Evolutionary conservation across 64 coral and sea anemone species (phyloP).

Genomic region (Actinia equina): DNA sequence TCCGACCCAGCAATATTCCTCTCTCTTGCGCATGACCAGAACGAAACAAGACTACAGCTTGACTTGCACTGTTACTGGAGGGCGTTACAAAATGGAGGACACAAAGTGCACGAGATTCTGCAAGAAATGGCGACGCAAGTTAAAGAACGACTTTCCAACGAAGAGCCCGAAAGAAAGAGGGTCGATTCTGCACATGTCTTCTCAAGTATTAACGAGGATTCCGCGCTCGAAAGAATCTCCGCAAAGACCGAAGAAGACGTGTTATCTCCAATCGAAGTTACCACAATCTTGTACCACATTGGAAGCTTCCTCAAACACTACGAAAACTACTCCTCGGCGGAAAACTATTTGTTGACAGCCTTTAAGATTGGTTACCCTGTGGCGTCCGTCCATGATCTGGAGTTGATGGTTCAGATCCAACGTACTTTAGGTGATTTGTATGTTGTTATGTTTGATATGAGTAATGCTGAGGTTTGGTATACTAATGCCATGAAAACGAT

Average conservation of each 20-base stretch:
- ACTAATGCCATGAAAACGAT: slow-evolving; percentile 63
- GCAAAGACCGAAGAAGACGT: slow-evolving; percentile 33
- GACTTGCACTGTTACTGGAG: slow-evolving; percentile 74
- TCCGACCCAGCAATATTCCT: slow-evolving; percentile 55
- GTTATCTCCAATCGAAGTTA: slow-evolving; percentile 61
- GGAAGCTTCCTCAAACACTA: slow-evolving; percentile 59
- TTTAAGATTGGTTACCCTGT: slow-evolving; percentile 84
- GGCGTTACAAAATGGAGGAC: slow-evolving; percentile 17
- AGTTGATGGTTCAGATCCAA: slow-evolving; percentile 60
- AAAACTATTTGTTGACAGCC: slow-evolving; percentile 46
- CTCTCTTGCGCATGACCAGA: slow-evolving; percentile 18
- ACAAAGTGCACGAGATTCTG: slow-evolving; percentile 44
- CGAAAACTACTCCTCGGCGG: slow-evolving; percentile 46
- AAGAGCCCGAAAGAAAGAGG: not conserved
- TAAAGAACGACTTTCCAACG: slow-evolving; percentile 16
- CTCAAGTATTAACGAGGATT: slow-evolving; percentile 27
- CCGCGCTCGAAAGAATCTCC: slow-evolving; percentile 43
- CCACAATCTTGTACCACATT: slow-evolving; percentile 47
- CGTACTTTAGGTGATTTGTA: slow-evolving; percentile 75
- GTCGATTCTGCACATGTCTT: slow-evolving; percentile 12
- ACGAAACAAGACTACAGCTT: slow-evolving; percentile 39
- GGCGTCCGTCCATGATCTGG: slow-evolving; percentile 60
- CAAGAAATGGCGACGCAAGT: slow-evolving; percentile 46
- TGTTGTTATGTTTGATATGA: slow-evolving; percentile 33
- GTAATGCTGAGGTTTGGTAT: slow-evolving; percentile 75